Evolutionary conservation across 2,797 vertebrate genomes (phyloP).

Genomic region (Gallinago solitaria): DNA sequence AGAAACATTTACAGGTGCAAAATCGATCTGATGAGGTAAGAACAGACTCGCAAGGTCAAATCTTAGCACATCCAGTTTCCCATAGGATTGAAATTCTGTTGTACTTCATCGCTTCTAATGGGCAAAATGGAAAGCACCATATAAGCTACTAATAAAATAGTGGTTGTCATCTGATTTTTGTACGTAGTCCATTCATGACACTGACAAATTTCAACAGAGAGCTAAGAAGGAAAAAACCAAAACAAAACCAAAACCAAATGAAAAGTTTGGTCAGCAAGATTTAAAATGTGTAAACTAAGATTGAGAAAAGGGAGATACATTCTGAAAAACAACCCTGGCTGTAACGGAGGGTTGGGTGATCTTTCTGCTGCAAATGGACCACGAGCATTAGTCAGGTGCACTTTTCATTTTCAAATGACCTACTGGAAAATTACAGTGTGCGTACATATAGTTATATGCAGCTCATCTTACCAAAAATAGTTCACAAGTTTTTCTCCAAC

Average conservation of each 20-base stretch:
- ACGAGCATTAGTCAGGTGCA: not conserved
- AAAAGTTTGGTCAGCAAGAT: not conserved
- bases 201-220: not conserved
- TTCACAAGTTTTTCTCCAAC: not conserved
- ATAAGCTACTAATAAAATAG: not conserved
- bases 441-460: not conserved
- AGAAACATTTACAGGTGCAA: not conserved
- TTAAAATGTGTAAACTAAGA: not conserved
- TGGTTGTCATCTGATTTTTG: not conserved
- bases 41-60: not conserved
- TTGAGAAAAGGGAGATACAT: not conserved
- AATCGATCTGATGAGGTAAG: not conserved
- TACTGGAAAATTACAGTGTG: not conserved
- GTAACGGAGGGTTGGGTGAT: rapidly evolving
- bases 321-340: not conserved
- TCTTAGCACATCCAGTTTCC: not conserved
- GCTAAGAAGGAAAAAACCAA: not conserved
- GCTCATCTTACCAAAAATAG: not conserved
- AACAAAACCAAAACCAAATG: not conserved
- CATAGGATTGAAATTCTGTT: not conserved
- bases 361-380: not conserved
- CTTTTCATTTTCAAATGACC: not conserved
- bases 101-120: not conserved
- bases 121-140: not conserved
- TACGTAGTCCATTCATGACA: not conserved